Percentiles rank a stretch among this genome's conserved stretches.
Evolutionary conservation across 2,888 invertebrate species (phyloP).

Genomic region (Sycophila texana): DNA sequence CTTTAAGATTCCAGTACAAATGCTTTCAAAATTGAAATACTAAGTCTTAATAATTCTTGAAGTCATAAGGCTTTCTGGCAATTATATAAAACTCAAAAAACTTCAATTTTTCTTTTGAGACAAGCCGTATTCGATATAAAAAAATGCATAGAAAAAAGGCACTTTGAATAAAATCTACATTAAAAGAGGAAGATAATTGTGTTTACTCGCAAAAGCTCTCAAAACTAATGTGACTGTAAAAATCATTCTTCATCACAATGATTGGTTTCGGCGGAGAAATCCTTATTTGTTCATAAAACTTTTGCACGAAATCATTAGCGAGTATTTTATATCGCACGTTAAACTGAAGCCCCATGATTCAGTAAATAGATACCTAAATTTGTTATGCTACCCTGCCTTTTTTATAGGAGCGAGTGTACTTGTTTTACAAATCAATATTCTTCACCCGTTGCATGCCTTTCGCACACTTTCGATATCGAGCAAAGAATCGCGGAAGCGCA

Average conservation of each 20-base stretch:
- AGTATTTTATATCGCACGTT: conserved; percentile 46
- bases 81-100: conserved; percentile 51
- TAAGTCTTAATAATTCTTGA: conserved; percentile 41
- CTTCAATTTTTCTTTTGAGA: conserved; percentile 31
- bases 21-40: conserved; percentile 44
- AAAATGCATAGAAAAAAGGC: conserved; percentile 57
- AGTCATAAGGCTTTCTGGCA: conserved; percentile 51
- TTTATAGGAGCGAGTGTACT: conserved; percentile 50
- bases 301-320: conserved; percentile 59
- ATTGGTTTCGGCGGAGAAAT: conserved; percentile 35
- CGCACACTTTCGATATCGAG: conserved; percentile 52
- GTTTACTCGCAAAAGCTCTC: conserved; percentile 35
- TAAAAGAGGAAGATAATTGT: conserved; percentile 55
- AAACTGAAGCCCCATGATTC: conserved; percentile 53
- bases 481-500: conserved; percentile 56
- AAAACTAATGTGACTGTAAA: conserved; percentile 33
- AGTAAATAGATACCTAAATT: conserved; percentile 53
- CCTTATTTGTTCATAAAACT: conserved; percentile 8
- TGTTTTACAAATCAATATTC: conserved; percentile 48
- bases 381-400: conserved; percentile 54
- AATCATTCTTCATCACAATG: conserved; percentile 43
- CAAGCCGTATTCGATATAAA: conserved; percentile 53
- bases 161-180: conserved; percentile 53
- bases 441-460: conserved; percentile 43
- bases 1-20: conserved; percentile 37